A percentile compares a stretch with the other conserved stretches of the same genome.
Conservation (phyloP, 2,797 vertebrate species). For the Cirrhinus mrigala region DNA sequence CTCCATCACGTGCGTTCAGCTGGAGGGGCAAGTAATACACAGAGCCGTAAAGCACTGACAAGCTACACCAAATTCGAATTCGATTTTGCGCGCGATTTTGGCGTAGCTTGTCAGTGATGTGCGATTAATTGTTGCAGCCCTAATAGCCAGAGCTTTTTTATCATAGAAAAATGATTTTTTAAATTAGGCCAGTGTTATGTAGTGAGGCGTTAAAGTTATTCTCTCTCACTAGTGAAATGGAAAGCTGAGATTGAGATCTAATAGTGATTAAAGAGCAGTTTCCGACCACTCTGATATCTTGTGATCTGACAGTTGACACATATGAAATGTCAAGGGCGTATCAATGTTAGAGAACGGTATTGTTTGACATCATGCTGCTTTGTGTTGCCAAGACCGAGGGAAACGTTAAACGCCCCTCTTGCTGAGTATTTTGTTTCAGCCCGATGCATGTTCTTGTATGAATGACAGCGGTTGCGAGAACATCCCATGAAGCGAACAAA, state of each 20-base stretch:
- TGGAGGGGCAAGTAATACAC: too few species aligned
- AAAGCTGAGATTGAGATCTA: neutral
- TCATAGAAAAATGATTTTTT: neutral
- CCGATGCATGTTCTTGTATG: conserved; percentile 8
- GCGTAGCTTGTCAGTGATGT: too few species aligned
- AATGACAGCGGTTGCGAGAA: conserved; percentile 9
- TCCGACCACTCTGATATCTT: neutral
- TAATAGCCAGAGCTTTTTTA: neutral
- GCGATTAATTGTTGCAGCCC: too few species aligned
- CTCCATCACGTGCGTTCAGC: too few species aligned
- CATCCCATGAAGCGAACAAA: neutral
- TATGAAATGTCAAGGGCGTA: conserved; percentile 44
- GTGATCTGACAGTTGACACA: conserved; percentile 18
- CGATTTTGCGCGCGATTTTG: too few species aligned
- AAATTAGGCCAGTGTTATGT: neutral
- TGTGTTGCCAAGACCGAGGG: conserved; percentile 35
- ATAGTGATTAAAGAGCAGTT: conserved; percentile 1
- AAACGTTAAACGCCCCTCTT: conserved; percentile 16
- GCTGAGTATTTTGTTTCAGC: conserved; percentile 22
- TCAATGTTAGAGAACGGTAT: conserved; percentile 29
- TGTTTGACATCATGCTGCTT: conserved; percentile 14
- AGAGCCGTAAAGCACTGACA: too few species aligned
- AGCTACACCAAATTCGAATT: too few species aligned
- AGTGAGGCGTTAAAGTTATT: neutral
- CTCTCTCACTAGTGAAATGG: neutral